phyloP scores from a whole-genome alignment of 2,888 invertebrate species.

The Stenoptilia bipunctidactyla region DNA sequence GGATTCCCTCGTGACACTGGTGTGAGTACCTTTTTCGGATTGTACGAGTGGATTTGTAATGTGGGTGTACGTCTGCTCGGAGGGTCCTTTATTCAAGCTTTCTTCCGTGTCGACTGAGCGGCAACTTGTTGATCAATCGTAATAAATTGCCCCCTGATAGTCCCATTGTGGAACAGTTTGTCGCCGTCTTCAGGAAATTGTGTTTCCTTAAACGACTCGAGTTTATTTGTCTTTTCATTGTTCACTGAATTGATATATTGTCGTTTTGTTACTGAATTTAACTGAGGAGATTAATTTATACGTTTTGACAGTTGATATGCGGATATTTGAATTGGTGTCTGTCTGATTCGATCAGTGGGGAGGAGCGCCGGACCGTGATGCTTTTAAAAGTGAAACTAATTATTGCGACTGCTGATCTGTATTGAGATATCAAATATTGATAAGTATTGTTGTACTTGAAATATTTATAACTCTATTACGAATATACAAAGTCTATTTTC shows the following conservation, averaged over 20 bases:
- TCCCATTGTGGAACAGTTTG: slow-evolving; percentile 67
- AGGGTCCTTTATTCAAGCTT: slow-evolving; percentile 45
- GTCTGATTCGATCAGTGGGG: slow-evolving; percentile 6
- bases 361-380: too few species aligned
- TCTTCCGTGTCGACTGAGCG: slow-evolving; percentile 39
- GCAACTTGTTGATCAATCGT: slow-evolving; percentile 70
- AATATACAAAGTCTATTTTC: too few species aligned
- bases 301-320: too few species aligned
- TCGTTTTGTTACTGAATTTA: slow-evolving; percentile 9
- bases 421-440: too few species aligned
- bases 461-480: too few species aligned
- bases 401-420: neutral
- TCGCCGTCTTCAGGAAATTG: slow-evolving; percentile 65
- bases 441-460: too few species aligned
- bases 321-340: slow-evolving; percentile 1
- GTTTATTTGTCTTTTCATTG: slow-evolving; percentile 49
- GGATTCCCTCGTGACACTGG: slow-evolving; percentile 70
- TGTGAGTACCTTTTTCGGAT: slow-evolving; percentile 60
- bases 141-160: slow-evolving; percentile 69
- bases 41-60: slow-evolving; percentile 51
- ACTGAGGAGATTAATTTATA: slow-evolving; percentile 5
- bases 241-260: slow-evolving; percentile 16
- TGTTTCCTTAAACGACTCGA: slow-evolving; percentile 53
- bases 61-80: slow-evolving; percentile 38
- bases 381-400: slow-evolving; percentile 5